phyloP scores from a whole-genome alignment of 2,113 vertebrate genomes.

The Anseranas semipalmata region DNA sequence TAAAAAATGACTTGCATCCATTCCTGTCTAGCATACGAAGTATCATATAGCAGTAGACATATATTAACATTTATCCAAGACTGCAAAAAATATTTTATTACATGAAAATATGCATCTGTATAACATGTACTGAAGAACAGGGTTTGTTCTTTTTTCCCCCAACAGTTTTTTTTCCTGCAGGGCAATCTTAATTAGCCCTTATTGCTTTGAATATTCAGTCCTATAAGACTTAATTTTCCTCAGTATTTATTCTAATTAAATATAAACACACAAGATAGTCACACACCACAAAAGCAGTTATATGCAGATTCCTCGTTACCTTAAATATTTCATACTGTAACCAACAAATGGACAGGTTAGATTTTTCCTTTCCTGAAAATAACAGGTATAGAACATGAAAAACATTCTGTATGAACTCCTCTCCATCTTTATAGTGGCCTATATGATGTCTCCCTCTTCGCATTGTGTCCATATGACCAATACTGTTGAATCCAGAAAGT shows the following conservation, averaged over 20 bases:
- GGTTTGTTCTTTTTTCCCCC: neutral
- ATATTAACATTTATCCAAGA: neutral
- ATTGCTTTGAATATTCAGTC: neutral
- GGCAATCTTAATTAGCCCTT: neutral
- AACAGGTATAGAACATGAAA: constrained; percentile 80
- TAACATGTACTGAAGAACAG: neutral
- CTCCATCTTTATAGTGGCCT: constrained; percentile 86
- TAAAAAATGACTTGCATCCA: neutral
- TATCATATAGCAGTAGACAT: neutral
- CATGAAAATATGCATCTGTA: neutral
- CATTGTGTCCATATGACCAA: constrained; percentile 84
- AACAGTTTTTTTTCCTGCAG: neutral
- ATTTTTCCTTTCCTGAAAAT: constrained; percentile 78
- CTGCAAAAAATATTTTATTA: neutral
- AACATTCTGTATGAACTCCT: constrained; percentile 86
- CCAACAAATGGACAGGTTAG: constrained; percentile 82
- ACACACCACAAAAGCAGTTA: neutral
- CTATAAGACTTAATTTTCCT: neutral
- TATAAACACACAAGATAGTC: neutral
- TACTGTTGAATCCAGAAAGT: constrained; percentile 75
- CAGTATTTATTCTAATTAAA: neutral
- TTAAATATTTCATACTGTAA: constrained; percentile 92
- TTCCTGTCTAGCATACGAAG: neutral
- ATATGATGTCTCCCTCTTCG: constrained; percentile 65
- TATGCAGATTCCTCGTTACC: constrained; percentile 72